Conservation (phyloP, 2,888 invertebrate species). For the Gastracanthus pulcherrimus region DNA sequence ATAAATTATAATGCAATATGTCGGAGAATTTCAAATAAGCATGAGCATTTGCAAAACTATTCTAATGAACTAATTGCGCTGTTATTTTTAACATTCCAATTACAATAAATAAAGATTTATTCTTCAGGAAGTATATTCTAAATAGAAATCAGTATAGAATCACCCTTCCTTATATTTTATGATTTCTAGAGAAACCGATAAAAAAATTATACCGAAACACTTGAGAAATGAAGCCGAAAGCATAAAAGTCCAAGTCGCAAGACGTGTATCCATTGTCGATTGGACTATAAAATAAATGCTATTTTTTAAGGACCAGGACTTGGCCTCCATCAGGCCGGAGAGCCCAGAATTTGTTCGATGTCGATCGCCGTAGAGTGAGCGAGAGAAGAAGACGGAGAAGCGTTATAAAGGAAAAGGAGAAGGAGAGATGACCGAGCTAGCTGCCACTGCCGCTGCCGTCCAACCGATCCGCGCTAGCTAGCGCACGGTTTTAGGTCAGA, state of each 20-base stretch:
- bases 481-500: constrained; percentile 73
- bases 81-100: no score
- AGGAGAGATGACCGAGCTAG: constrained; percentile 59
- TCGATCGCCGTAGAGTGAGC: neutral
- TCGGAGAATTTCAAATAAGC: no score
- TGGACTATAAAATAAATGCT: neutral
- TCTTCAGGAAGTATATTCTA: no score
- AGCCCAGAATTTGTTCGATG: constrained; percentile 16
- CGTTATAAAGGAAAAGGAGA: constrained; percentile 52
- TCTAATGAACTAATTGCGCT: no score
- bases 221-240: neutral
- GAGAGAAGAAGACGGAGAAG: constrained; percentile 16
- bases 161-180: no score
- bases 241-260: neutral
- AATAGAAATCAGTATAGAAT: no score
- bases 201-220: neutral
- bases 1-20: no score
- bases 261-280: constrained; percentile 5
- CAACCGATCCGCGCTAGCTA: constrained; percentile 33
- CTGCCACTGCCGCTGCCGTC: no score
- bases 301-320: neutral
- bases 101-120: no score
- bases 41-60: no score
- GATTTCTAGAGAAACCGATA: no score
- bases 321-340: neutral